Evolutionary conservation across 1,140 invertebrate species (phyloP), one percentile per base, ranked within the genome.

Genomic region (Drosophila ercepeae): DNA sequence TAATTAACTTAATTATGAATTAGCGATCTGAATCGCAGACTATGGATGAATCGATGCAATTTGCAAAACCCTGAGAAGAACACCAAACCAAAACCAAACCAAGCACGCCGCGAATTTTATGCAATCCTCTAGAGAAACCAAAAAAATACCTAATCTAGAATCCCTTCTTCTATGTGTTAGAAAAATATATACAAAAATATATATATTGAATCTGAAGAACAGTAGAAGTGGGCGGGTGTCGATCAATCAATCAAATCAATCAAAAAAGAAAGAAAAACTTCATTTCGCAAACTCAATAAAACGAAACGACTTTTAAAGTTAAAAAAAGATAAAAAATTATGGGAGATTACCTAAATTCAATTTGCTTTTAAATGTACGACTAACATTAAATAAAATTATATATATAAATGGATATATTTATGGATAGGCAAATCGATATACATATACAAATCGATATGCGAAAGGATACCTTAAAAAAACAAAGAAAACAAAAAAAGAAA

Each of bases 251-350:
- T 61, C 19, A 50, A 67, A 51, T 64, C 44, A 65, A 67, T 64
- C 36, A 64, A 64, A 64, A 63, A 46, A 23, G 52, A 19, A 13
- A 13, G 13, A 39, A 27, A 27, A 9, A 27, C 23, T 63, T 65
- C 49, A 61, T 61, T 61, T 61, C 51, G 61, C 48, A 58, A 27
- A 71, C 72, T 77, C 81, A 86, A 86, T 79, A 86, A 65, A 83
- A 79, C 81, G 81, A 84, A 84, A 57, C 61, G 86, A 84, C 81
- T 84, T 84, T 46, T 76, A 84, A 84, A 84, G 81, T 86, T 86
- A 84, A 75, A 75, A 65, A 64, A 46, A 64, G 29, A 46, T 19
- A 42, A 3, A 49, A 36, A 64, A 44, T 48, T 13, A 18, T 14
- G 52, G 52, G 16, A 60, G 53, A 65, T 65, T 65, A 59, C 13